Evolutionary conservation across 2,113 vertebrate genomes (phyloP), one percentile per base, ranked within the genome.

Genomic region (Grantiella picta): DNA sequence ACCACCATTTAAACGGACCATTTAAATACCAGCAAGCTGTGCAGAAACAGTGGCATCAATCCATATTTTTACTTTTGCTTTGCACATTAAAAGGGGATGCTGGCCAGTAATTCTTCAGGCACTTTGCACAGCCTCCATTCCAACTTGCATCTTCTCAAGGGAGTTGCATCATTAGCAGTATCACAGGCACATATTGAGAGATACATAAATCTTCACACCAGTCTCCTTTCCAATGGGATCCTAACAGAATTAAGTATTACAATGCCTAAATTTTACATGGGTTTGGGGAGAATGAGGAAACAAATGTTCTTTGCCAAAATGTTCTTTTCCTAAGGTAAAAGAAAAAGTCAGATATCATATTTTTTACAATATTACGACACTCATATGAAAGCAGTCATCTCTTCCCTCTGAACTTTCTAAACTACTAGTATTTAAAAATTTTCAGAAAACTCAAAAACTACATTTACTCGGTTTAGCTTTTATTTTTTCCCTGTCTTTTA

Each of bases 371-470:
- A 57, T 42, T 53, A 64, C 33, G 85, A 69, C 21, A 27, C 10
- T 60, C 42, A 73, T 82, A 45, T 92, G 85, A 97, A 96, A 97
- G 89, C 64, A 90, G 89, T 20, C n/a, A 22, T 83, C 85, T 95
- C 90, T 91, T 82, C 75, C 56, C 60, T 96, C 82, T 86, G 79
- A 96, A 81, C 81, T 91, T 82, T 93, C 77, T 49, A 23, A 49
- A 49, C 78, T 82, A 29, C 40, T 20, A 19, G 44, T 52, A 44
- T 77, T 89, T 36, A 59, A 91, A 92, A 91, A 92, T 86, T 94
- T 38, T 76, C 68, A 82, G 76, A 89, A 97, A 96, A 89, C 47
- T 76, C 66, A 82, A 95, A 94, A 97, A 85, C 63, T 90, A 71
- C 57, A 80, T 92, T 92, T 94, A 94, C 38, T 90, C 4, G 56